phyloP scores from a whole-genome alignment of 2,113 vertebrate species.

The Redunca redunca region DNA sequence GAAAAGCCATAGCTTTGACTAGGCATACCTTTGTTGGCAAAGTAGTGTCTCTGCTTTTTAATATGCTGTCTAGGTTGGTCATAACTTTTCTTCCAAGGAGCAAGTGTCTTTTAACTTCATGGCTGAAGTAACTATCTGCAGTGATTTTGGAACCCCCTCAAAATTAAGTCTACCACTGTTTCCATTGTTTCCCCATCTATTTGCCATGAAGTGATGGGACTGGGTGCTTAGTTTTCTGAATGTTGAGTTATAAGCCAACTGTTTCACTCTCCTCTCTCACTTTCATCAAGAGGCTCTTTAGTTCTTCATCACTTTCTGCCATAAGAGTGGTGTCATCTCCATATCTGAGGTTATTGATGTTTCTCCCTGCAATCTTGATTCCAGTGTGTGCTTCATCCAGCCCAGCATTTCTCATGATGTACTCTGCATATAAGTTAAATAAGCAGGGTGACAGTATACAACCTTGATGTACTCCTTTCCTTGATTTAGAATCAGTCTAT shows the following conservation, averaged over 20 bases:
- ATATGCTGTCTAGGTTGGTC: neutral
- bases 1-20: neutral
- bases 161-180: neutral
- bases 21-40: neutral
- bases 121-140: neutral
- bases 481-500: neutral
- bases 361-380: neutral
- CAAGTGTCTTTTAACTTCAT: neutral
- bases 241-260: neutral
- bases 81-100: neutral
- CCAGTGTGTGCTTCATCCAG: neutral
- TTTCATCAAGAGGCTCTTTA: neutral
- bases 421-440: neutral
- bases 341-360: neutral
- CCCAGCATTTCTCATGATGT: neutral
- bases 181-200: neutral
- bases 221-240: neutral
- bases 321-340: neutral
- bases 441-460: neutral
- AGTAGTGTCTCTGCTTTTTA: neutral
- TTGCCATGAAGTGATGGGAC: neutral
- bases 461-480: neutral
- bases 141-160: neutral
- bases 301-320: neutral
- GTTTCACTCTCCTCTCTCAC: neutral